phyloP scores from a whole-genome alignment of 2,797 vertebrate genomes.

The Paguma larvata region DNA sequence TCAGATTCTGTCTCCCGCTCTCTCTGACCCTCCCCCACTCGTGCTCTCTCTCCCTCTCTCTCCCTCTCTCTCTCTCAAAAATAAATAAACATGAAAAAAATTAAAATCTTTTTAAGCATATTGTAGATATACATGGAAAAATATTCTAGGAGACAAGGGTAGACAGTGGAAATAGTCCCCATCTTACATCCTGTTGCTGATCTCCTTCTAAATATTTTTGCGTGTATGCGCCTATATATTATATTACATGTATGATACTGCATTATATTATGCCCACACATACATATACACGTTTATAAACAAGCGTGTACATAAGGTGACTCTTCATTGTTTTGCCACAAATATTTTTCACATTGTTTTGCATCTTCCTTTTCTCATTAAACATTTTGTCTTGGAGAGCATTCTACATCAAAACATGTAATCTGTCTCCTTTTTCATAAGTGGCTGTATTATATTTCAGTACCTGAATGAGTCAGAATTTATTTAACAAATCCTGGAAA shows the following conservation, averaged over 20 bases:
- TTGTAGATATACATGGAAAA: background rate
- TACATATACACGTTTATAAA: background rate
- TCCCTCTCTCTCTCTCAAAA: no score
- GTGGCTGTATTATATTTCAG: background rate
- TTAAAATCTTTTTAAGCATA: constrained; percentile 25
- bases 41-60: no score
- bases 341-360: constrained; percentile 9
- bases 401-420: background rate
- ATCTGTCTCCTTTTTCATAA: background rate
- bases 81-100: no score
- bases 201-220: background rate
- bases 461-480: background rate
- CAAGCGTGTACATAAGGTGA: background rate
- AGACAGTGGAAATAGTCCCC: background rate
- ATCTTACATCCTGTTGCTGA: background rate
- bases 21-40: no score
- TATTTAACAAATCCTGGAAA: background rate
- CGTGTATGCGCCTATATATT: background rate
- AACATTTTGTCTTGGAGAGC: background rate
- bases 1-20: no score
- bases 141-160: background rate
- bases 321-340: constrained; percentile 15
- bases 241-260: background rate
- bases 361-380: background rate
- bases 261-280: background rate